Percentiles rank a stretch among this genome's conserved stretches.
These are phyloP conservation scores for Quiscalus mexicanus DNA, from an alignment of 2,113 vertebrate species.

Conservation along the genomic window DNA sequence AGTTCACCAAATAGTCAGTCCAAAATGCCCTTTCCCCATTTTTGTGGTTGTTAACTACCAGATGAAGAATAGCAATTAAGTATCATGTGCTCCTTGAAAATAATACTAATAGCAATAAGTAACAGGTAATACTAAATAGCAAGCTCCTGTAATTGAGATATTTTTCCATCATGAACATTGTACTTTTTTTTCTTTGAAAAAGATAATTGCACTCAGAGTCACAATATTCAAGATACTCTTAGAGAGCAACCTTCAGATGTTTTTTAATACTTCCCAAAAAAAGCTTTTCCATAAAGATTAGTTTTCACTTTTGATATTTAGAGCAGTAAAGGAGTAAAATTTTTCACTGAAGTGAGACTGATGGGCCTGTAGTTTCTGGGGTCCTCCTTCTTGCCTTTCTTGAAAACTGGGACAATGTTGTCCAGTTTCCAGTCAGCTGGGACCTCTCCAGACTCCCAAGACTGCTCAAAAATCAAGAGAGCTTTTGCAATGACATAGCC, in stretches of 20 bases:
- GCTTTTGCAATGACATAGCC: rapidly evolving
- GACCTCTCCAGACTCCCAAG: not conserved
- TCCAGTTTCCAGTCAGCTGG: not conserved
- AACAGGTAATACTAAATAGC: not conserved
- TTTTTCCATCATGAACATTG: not conserved
- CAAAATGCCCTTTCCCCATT: not conserved
- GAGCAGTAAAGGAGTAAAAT: not conserved
- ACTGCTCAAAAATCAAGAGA: not conserved
- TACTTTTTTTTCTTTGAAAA: not conserved
- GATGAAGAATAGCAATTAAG: not conserved
- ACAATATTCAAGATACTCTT: not conserved
- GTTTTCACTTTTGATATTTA: not conserved
- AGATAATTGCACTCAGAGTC: not conserved
- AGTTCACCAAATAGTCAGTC: not conserved
- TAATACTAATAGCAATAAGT: not conserved
- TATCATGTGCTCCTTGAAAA: not conserved
- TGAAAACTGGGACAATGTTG: not conserved
- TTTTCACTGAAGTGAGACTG: not conserved
- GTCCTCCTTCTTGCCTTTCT: not conserved
- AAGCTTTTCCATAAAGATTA: not conserved
- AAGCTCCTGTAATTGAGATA: not conserved
- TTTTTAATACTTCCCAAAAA: not conserved
- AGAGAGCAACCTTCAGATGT: not conserved
- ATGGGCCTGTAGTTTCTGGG: rapidly evolving
- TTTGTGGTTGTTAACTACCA: not conserved